Evolutionary conservation across 2,113 vertebrate genomes (phyloP).

Genomic region (Phylloscopus trochiloides): DNA sequence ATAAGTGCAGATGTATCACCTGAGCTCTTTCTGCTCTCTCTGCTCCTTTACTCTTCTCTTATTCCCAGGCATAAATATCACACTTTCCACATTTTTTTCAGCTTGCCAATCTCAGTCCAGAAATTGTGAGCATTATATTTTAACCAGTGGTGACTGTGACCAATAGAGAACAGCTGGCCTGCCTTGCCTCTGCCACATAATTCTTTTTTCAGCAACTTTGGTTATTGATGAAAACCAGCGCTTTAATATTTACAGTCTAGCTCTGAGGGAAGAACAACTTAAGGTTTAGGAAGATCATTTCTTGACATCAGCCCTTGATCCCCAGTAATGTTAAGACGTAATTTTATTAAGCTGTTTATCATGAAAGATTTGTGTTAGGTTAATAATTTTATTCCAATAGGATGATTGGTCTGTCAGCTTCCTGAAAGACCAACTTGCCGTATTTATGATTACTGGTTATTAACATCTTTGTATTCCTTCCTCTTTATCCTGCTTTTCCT

Average conservation of each 20-base stretch:
- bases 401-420: not conserved
- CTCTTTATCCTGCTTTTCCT: not conserved
- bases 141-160: not conserved
- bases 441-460: not conserved
- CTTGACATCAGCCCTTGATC: not conserved
- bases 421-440: not conserved
- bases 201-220: fast-evolving
- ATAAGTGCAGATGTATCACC: not conserved
- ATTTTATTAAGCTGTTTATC: not conserved
- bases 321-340: not conserved
- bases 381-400: not conserved
- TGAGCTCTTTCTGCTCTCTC: not conserved
- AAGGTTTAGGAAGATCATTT: not conserved
- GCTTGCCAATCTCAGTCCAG: not conserved
- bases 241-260: not conserved
- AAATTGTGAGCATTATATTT: not conserved
- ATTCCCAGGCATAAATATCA: not conserved
- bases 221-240: not conserved
- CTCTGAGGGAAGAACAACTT: not conserved
- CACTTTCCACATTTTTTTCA: not conserved
- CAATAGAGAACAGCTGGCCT: not conserved
- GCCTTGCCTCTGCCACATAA: not conserved
- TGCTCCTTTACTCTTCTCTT: not conserved
- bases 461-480: not conserved
- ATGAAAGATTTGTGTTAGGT: not conserved